Conservation (phyloP, 2,888 invertebrate species). For the Ormia ochracea region DNA sequence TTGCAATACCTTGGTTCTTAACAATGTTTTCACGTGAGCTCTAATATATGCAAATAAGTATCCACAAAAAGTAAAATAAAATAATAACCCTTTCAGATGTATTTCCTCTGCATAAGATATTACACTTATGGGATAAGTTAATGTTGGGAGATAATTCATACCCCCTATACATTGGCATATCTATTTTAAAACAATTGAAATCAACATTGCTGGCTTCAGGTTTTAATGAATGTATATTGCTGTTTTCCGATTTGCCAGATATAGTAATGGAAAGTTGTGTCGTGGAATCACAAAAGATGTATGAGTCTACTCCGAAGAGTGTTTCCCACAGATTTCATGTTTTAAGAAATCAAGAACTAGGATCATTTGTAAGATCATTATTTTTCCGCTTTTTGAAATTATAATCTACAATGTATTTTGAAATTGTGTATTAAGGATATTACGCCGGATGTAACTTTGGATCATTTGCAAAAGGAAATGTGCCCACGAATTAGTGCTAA, state of each 20-base stretch:
- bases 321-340: slow-evolving; percentile 91
- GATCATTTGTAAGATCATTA: slow-evolving; percentile 71
- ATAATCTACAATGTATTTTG: background rate
- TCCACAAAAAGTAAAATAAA: background rate
- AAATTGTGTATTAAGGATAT: slow-evolving; percentile 81
- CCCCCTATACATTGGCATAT: slow-evolving; percentile 95
- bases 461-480: slow-evolving; percentile 84
- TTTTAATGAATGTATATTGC: slow-evolving; percentile 98
- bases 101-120: slow-evolving; percentile 97
- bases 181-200: slow-evolving; percentile 91
- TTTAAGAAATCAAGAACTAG: slow-evolving; percentile 74
- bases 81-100: slow-evolving; percentile 83
- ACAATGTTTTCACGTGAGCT: slow-evolving; percentile 98
- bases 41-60: background rate
- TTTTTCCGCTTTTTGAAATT: background rate
- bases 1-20: slow-evolving; percentile 99
- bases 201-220: slow-evolving; percentile 90
- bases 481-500: slow-evolving; percentile 90
- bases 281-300: slow-evolving; percentile 90
- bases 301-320: slow-evolving; percentile 87
- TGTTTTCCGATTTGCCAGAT: slow-evolving; percentile 99
- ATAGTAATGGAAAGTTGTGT: slow-evolving; percentile 96
- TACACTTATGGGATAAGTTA: slow-evolving; percentile 98
- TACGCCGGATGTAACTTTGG: slow-evolving; percentile 80
- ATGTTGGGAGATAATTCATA: slow-evolving; percentile 94